Conservation (phyloP, 2,797 vertebrate species). For the Emydoidea blandingii region DNA sequence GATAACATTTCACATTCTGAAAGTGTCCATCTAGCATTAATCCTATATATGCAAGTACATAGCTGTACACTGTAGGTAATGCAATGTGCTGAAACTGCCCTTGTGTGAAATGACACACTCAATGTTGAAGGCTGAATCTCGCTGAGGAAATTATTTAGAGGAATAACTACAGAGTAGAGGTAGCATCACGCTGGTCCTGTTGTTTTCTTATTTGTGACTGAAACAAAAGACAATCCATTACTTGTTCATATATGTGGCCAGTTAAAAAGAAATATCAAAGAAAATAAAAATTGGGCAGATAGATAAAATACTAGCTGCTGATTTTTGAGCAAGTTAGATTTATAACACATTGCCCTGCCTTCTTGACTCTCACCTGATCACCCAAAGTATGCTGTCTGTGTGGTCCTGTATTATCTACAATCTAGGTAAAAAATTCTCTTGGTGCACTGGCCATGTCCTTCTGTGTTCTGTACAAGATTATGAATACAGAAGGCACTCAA, state of each 20-base stretch:
- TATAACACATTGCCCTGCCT: not conserved
- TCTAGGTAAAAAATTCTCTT: not conserved
- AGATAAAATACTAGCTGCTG: not conserved
- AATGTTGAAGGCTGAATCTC: not conserved
- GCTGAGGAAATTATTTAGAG: fast-evolving
- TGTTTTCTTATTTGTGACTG: conserved; percentile 83
- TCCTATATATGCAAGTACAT: fast-evolving
- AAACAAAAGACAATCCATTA: conserved; percentile 35
- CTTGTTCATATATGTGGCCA: not conserved
- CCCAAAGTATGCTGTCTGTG: fast-evolving
- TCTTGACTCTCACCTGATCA: not conserved
- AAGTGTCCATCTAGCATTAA: not conserved
- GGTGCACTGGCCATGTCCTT: not conserved
- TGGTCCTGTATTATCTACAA: fast-evolving
- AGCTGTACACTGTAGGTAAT: fast-evolving
- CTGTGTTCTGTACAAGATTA: fast-evolving
- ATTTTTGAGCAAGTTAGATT: not conserved
- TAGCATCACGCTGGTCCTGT: conserved; percentile 39
- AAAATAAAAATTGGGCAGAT: not conserved
- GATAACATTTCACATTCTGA: fast-evolving
- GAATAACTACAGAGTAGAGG: conserved; percentile 48
- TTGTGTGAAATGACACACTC: not conserved
- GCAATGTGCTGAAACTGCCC: not conserved
- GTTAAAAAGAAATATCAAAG: not conserved
- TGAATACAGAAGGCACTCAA: not conserved